Conservation (phyloP, 2,113 vertebrate genomes). For the Ailuropoda melanoleuca region DNA sequence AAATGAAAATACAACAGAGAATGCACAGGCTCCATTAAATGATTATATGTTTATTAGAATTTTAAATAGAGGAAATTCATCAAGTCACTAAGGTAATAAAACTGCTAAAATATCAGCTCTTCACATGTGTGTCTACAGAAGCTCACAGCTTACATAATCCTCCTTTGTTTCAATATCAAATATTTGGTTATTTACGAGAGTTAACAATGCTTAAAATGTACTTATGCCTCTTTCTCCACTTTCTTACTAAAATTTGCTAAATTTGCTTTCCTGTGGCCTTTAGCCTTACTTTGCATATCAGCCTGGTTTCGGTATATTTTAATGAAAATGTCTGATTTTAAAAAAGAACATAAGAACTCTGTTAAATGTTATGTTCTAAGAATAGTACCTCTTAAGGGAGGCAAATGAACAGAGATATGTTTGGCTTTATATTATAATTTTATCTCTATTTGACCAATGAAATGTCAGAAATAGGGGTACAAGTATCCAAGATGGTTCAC, state of each 20-base stretch:
- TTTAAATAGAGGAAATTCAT: slow-evolving; percentile 53
- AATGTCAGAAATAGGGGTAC: not conserved
- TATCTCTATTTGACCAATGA: not conserved
- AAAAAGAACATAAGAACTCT: slow-evolving; percentile 45
- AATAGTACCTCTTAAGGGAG: not conserved
- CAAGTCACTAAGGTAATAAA: slow-evolving; percentile 36
- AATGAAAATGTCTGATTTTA: slow-evolving; percentile 31
- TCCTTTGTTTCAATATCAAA: not conserved
- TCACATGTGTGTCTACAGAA: not conserved
- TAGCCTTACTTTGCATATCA: not conserved
- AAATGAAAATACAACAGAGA: slow-evolving; percentile 56
- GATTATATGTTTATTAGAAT: slow-evolving; percentile 48
- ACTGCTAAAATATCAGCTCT: slow-evolving; percentile 2
- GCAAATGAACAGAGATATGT: not conserved
- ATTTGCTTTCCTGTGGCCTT: not conserved
- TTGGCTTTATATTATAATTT: not conserved
- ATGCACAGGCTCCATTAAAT: slow-evolving; percentile 25
- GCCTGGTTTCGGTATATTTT: not conserved
- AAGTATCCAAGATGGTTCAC: not conserved
- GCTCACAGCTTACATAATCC: not conserved
- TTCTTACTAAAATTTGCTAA: not conserved
- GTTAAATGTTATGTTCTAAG: not conserved
- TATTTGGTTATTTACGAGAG: not conserved
- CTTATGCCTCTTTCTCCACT: not conserved
- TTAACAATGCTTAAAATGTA: not conserved